Conservation (phyloP, 1,140 invertebrate genomes). For the Magallana angulata region DNA sequence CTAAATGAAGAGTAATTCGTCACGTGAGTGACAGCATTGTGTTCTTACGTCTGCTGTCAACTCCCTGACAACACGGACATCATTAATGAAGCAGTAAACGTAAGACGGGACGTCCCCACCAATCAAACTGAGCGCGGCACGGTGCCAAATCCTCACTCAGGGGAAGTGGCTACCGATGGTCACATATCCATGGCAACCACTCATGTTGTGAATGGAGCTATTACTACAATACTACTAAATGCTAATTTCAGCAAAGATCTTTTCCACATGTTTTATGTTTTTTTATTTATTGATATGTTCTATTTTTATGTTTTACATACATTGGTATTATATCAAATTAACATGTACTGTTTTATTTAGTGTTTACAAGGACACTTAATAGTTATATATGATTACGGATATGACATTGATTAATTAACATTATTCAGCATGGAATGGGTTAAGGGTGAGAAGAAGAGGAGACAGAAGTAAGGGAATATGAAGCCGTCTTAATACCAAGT, state of each 20-base stretch:
- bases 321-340: too few species aligned
- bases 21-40: conserved; percentile 12
- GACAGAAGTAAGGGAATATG: too few species aligned
- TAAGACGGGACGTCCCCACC: conserved; percentile 16
- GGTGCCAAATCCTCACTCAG: neutral
- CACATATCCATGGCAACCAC: neutral
- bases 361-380: too few species aligned
- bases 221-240: conserved; percentile 22
- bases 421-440: too few species aligned
- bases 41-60: conserved; percentile 25
- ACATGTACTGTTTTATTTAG: too few species aligned
- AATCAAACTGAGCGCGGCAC: neutral
- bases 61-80: conserved; percentile 10
- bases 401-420: too few species aligned
- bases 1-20: conserved; percentile 25
- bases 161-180: conserved; percentile 8
- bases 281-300: too few species aligned
- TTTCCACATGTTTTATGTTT: too few species aligned
- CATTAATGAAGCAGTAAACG: neutral
- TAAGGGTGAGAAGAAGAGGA: too few species aligned
- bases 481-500: too few species aligned
- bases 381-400: too few species aligned
- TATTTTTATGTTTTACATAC: too few species aligned
- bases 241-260: neutral
- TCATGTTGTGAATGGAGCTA: neutral